These are phyloP conservation scores for Mustelus asterias DNA, from an alignment of 2,113 vertebrate genomes.

Conservation along the genomic window DNA sequence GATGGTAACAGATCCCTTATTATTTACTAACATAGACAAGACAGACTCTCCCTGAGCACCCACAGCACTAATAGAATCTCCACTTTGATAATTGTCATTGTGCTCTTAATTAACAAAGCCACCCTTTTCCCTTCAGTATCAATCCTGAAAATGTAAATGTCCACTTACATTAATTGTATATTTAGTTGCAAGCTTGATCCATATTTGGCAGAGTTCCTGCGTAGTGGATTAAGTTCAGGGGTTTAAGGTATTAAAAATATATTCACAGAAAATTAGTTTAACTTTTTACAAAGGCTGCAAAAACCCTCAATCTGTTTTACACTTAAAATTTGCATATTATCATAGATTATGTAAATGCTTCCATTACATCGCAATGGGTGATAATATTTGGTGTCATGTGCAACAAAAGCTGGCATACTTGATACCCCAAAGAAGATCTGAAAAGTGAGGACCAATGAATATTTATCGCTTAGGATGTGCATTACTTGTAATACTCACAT, in stretches of 20 bases:
- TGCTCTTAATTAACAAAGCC: neutral
- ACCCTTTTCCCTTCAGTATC: neutral
- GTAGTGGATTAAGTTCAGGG: neutral
- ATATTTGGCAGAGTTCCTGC: neutral
- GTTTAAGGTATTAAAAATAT: neutral
- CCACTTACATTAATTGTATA: neutral
- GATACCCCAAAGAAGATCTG: neutral
- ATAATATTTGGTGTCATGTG: neutral
- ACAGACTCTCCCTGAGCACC: neutral
- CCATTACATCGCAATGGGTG: neutral
- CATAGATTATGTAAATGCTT: neutral
- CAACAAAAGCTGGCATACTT: neutral
- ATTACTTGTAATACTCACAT: neutral
- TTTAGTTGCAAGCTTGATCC: neutral
- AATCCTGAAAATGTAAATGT: neutral
- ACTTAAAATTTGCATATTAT: neutral
- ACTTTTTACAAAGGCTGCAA: neutral
- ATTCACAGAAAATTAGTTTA: neutral
- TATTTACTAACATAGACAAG: neutral
- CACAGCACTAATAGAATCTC: neutral
- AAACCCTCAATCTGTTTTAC: neutral
- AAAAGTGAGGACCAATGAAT: neutral
- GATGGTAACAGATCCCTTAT: neutral
- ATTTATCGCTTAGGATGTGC: neutral
- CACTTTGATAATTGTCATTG: neutral